A percentile compares a stretch with the other conserved stretches of the same genome.
These are phyloP conservation scores for Yponomeuta evonymella DNA, from an alignment of 2,888 invertebrate species.

Conservation along the genomic window DNA sequence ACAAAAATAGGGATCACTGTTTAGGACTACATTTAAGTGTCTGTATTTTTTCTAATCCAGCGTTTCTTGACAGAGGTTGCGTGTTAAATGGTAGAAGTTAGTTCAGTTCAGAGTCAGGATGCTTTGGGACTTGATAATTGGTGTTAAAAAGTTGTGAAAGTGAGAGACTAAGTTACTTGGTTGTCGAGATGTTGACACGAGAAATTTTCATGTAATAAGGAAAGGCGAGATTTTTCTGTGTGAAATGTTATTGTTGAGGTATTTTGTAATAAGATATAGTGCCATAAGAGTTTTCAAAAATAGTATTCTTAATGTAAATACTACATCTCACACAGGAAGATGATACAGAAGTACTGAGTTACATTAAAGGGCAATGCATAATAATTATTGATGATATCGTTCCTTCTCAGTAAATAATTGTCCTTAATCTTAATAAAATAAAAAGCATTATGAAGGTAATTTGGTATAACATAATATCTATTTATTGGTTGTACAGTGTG, in stretches of 20 bases:
- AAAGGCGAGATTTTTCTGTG: background rate
- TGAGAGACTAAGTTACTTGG: background rate
- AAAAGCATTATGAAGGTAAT: too few relatives aligned
- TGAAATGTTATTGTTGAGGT: background rate
- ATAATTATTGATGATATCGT: too few relatives aligned
- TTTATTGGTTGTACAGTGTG: too few relatives aligned
- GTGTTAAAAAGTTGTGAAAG: background rate
- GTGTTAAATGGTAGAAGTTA: background rate
- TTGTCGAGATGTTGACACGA: background rate
- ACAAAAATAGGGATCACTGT: too few relatives aligned
- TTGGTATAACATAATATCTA: too few relatives aligned
- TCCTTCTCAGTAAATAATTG: too few relatives aligned
- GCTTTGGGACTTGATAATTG: background rate
- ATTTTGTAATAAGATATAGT: background rate
- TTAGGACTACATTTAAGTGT: background rate
- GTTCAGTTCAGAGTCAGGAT: background rate
- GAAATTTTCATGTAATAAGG: background rate
- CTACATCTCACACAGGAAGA: background rate
- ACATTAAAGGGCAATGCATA: too few relatives aligned
- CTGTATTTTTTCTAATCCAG: background rate
- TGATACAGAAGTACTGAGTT: background rate
- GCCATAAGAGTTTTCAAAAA: background rate
- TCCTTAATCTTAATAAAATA: too few relatives aligned
- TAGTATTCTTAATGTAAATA: background rate
- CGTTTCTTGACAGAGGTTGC: background rate